Evolutionary conservation across 2,113 vertebrate genomes (phyloP).

Genomic region (Mionectes macconnelli): DNA sequence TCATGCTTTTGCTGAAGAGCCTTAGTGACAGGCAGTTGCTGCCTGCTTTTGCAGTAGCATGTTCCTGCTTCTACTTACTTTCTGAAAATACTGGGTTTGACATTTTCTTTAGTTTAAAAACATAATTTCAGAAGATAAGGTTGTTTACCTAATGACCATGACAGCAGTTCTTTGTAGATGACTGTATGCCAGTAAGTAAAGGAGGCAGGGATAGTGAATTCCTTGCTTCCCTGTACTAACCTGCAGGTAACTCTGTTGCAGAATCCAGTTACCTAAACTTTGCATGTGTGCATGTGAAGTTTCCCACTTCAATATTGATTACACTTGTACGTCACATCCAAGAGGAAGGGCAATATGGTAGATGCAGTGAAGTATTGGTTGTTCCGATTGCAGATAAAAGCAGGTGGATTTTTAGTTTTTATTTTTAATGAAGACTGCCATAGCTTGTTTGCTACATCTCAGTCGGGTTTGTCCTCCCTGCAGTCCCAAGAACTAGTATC

Average conservation of each 20-base stretch:
- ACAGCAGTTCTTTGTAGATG: background rate
- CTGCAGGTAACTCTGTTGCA: background rate
- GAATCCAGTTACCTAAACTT: background rate
- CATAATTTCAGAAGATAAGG: background rate
- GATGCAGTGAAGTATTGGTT: background rate
- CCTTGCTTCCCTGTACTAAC: background rate
- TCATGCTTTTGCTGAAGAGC: background rate
- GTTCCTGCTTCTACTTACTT: background rate
- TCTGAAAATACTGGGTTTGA: background rate
- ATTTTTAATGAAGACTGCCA: background rate
- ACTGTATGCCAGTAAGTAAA: background rate
- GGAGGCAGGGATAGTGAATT: background rate
- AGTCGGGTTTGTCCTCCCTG: background rate
- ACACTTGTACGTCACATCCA: background rate
- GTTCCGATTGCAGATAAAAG: background rate
- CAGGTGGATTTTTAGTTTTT: background rate
- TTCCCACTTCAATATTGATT: background rate
- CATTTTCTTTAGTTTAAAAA: background rate
- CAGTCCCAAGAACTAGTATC: background rate
- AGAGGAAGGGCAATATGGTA: background rate
- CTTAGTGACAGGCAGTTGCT: background rate
- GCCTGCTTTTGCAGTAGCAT: background rate
- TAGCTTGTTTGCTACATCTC: background rate
- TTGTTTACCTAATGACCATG: background rate
- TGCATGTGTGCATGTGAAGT: accelerated